Base-by-base conservation (phyloP, 2,797 vertebrate species). In the Anabacerthia variegaticeps region DNA sequence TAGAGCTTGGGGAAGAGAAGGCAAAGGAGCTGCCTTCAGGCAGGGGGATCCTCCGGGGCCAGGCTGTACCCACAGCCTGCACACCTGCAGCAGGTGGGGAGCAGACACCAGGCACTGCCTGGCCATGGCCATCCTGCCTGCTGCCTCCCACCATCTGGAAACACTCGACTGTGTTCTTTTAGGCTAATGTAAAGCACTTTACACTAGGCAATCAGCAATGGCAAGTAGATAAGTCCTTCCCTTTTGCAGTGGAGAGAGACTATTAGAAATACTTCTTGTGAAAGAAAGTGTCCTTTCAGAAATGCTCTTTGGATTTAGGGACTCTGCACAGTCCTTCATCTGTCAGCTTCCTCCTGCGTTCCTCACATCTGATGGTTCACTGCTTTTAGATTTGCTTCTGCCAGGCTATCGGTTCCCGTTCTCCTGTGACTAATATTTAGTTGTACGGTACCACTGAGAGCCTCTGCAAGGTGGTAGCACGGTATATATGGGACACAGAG, bases 321-420 rank as follows among this genome's bases (percentile, higher is more conserved):
- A 85, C 76, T 95, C 73, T 62, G 85, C 62, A 44, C 83, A 85
- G 94, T 85, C 90, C 86, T 96, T 97, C 88, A 96, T 44, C 86
- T 94, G 94, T 92, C 93, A 95, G 75, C 95, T 94, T 79, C 93
- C 63, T 87, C 85, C 65, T 67, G 46, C 4, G 0, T 71, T 92
- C 74, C 51, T 91, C 71, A 71, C 79, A 43, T 89, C 83, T 87
- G 95, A 92, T 90, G 89, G 85, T 76, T 96, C 89, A 59, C 65
- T 89, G 85, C 92, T 93, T 91, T 92, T 81, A 93, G 94, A 94
- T 92, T 95, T 96, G 77, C 93, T 96, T 88, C 93, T 95, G 68
- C 80, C 83, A 94, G 77, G 78, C 85, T 95, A 66, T 90, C 69
- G 0, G 0, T 85, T 81, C 68, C 71, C 7, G 10, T 67, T 94